Evolutionary conservation across 2,797 vertebrate genomes (phyloP).

Genomic region (Myripristis jacobus): DNA sequence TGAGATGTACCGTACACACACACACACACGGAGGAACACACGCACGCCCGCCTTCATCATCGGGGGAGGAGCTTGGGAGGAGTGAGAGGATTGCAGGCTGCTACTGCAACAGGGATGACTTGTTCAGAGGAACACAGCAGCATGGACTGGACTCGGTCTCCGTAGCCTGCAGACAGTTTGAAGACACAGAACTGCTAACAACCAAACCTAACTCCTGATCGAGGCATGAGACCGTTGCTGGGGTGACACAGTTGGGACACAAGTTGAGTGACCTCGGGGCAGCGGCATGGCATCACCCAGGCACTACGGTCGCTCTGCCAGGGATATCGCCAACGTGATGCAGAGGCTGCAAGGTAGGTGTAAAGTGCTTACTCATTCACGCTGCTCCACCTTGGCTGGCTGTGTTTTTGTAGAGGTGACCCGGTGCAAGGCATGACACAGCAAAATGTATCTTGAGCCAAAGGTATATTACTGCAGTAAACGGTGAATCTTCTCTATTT

Average conservation of each 20-base stretch:
- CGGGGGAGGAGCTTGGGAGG: slow-evolving; percentile 73
- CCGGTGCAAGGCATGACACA: slow-evolving; percentile 76
- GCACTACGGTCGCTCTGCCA: slow-evolving; percentile 78
- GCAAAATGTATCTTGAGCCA: slow-evolving; percentile 55
- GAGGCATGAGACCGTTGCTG: slow-evolving; percentile 37
- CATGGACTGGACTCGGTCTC: slow-evolving; percentile 37
- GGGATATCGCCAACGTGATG: slow-evolving; percentile 95
- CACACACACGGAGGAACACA: slow-evolving; percentile 27
- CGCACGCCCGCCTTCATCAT: slow-evolving; percentile 38
- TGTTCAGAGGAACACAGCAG: slow-evolving; percentile 46
- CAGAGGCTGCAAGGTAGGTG: slow-evolving; percentile 95
- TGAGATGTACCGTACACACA: slow-evolving; percentile 46
- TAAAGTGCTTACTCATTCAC: slow-evolving; percentile 79
- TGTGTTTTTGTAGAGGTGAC: slow-evolving; percentile 80
- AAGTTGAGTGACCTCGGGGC: slow-evolving; percentile 57
- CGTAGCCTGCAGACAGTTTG: slow-evolving; percentile 42
- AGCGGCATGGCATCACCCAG: slow-evolving; percentile 89
- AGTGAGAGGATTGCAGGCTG: slow-evolving; percentile 73
- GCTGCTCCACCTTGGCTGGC: slow-evolving; percentile 55
- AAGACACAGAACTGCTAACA: slow-evolving; percentile 45
- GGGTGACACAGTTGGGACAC: slow-evolving; percentile 51
- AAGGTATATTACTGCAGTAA: slow-evolving; percentile 14
- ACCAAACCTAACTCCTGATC: slow-evolving; percentile 39
- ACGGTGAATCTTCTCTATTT: neutral
- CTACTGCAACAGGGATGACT: slow-evolving; percentile 73